Conservation (phyloP, 1,140 invertebrate genomes). For the Bradysia coprophila region DNA sequence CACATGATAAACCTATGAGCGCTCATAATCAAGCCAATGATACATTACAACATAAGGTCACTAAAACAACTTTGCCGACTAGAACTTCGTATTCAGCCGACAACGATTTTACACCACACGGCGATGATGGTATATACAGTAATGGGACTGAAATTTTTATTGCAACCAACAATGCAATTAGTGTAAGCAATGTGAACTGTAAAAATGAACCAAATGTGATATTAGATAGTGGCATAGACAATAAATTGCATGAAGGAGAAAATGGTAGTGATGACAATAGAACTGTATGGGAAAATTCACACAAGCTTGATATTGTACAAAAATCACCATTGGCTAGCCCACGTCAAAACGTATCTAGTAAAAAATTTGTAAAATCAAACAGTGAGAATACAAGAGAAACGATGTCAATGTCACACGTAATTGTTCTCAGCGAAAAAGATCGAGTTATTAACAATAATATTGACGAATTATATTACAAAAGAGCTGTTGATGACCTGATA, state of each 20-base stretch:
- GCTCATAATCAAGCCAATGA: background rate
- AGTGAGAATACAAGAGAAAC: constrained; percentile 15
- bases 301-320: background rate
- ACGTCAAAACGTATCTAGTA: background rate
- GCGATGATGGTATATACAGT: background rate
- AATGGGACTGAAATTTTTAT: background rate
- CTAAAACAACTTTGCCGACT: too few relatives aligned
- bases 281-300: background rate
- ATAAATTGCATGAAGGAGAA: background rate
- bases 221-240: background rate
- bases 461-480: too few relatives aligned
- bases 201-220: background rate
- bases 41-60: background rate
- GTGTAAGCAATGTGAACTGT: background rate
- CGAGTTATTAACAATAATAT: too few relatives aligned
- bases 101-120: background rate
- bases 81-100: background rate
- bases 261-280: background rate
- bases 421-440: too few relatives aligned
- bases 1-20: background rate
- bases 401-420: constrained; percentile 2
- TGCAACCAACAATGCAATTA: background rate
- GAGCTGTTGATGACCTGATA: too few relatives aligned
- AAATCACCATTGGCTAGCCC: background rate
- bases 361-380: background rate